Percentiles rank a stretch among this genome's conserved stretches.
These are phyloP conservation scores for Conus betulinus DNA, from an alignment of 1,140 invertebrate species.

Conservation along the genomic window DNA sequence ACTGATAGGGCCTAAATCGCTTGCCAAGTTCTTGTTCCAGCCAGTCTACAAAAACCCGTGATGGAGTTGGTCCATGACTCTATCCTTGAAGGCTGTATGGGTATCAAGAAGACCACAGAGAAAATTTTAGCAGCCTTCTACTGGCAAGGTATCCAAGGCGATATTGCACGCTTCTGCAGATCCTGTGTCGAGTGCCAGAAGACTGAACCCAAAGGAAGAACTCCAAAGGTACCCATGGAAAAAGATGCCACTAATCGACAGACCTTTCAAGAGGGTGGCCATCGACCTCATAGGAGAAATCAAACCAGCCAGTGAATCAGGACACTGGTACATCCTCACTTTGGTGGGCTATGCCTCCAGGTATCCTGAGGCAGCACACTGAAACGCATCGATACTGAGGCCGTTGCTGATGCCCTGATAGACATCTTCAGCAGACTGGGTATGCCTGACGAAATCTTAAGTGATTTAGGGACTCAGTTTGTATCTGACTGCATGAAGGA, in stretches of 20 bases:
- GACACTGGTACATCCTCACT: slow-evolving; percentile 43
- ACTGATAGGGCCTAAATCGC: too few relatives aligned
- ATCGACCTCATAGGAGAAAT: slow-evolving; percentile 42
- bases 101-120: not conserved
- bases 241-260: slow-evolving; percentile 35
- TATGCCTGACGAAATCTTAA: slow-evolving; percentile 46
- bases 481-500: slow-evolving; percentile 48
- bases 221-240: slow-evolving; percentile 17
- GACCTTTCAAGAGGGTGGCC: slow-evolving; percentile 43
- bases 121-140: slow-evolving; percentile 26
- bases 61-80: not conserved
- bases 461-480: slow-evolving; percentile 53
- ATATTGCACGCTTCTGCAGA: slow-evolving; percentile 30
- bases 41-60: too few relatives aligned
- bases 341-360: slow-evolving; percentile 47
- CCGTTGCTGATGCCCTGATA: slow-evolving; percentile 19
- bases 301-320: slow-evolving; percentile 33
- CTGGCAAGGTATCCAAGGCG: slow-evolving; percentile 45
- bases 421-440: slow-evolving; percentile 15
- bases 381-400: slow-evolving; percentile 38
- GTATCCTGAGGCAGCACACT: slow-evolving; percentile 49
- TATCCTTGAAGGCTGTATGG: not conserved
- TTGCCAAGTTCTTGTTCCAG: too few relatives aligned
- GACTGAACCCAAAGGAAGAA: slow-evolving; percentile 27
- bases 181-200: slow-evolving; percentile 43